Percentiles rank a stretch among this genome's conserved stretches.
These are phyloP conservation scores for Caenorhabditis latens DNA, from an alignment of 1,140 invertebrate species.

Conservation along the genomic window DNA sequence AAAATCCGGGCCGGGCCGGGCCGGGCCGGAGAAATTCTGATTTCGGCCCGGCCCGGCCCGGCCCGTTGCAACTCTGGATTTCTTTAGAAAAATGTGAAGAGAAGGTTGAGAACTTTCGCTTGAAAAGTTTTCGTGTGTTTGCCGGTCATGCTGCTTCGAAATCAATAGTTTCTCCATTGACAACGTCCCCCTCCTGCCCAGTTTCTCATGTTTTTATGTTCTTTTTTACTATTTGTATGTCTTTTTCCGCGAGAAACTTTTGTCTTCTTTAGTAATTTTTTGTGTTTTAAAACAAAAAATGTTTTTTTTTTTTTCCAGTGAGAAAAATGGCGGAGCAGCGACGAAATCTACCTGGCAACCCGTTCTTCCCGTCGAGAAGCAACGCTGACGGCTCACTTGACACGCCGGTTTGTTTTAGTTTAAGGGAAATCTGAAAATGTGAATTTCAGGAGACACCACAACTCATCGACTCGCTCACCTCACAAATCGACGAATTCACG, in stretches of 20 bases:
- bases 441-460: slow-evolving; percentile 23
- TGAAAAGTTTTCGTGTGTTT: no score
- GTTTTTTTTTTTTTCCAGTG: no score
- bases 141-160: no score
- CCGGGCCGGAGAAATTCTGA: no score
- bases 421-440: not conserved
- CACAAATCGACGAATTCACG: slow-evolving; percentile 56
- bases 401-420: not conserved
- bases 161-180: no score
- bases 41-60: no score
- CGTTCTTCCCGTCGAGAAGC: slow-evolving; percentile 35
- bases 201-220: no score
- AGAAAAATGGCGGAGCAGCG: not conserved
- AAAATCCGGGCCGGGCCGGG: no score
- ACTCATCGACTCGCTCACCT: slow-evolving; percentile 48
- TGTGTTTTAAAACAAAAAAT: no score
- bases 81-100: not conserved
- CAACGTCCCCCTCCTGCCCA: no score
- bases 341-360: slow-evolving; percentile 15
- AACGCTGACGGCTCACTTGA: not conserved
- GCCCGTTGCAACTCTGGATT: no score
- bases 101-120: no score
- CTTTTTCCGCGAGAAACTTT: not conserved
- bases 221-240: not conserved
- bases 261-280: not conserved